Evolutionary conservation across 1,140 invertebrate genomes (phyloP).

Genomic region (Hypothenemus hampei): DNA sequence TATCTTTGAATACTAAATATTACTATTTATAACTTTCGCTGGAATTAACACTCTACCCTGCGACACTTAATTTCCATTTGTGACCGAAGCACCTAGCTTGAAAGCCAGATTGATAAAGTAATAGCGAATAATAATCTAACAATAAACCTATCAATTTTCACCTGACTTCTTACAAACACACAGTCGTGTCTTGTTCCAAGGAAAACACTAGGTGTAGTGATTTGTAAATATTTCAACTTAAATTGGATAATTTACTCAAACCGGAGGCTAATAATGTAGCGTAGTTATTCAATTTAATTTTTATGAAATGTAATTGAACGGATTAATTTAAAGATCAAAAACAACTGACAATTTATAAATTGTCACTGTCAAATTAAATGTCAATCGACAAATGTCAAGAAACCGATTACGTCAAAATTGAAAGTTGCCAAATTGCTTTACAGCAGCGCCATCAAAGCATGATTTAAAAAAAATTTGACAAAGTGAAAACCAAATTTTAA

Average conservation of each 20-base stretch:
- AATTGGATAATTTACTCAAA: slow-evolving; percentile 31
- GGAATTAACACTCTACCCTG: background rate
- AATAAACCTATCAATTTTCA: slow-evolving; percentile 7
- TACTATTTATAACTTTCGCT: background rate
- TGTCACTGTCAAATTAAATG: too few species aligned
- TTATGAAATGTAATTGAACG: too few species aligned
- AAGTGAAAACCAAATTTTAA: too few species aligned
- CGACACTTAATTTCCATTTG: background rate
- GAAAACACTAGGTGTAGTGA: slow-evolving; percentile 7
- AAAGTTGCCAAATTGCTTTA: too few species aligned
- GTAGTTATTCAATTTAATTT: slow-evolving; percentile 38
- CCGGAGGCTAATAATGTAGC: slow-evolving; percentile 19
- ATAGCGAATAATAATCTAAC: slow-evolving; percentile 1
- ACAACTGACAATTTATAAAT: too few species aligned
- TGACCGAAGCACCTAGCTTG: slow-evolving; percentile 11
- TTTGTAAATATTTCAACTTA: slow-evolving; percentile 15
- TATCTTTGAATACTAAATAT: slow-evolving; percentile 6
- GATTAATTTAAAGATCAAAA: too few species aligned
- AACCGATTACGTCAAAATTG: too few species aligned
- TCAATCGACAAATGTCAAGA: too few species aligned
- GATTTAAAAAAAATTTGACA: too few species aligned
- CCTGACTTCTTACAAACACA: background rate
- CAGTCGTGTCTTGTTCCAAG: background rate
- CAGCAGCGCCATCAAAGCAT: too few species aligned
- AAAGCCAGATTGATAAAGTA: slow-evolving; percentile 12